Percentiles rank a stretch among this genome's conserved stretches.
Evolutionary conservation across 53 echinoderm and acorn worm genomes (phyloP).

Genomic region (Patiria pectinifera): DNA sequence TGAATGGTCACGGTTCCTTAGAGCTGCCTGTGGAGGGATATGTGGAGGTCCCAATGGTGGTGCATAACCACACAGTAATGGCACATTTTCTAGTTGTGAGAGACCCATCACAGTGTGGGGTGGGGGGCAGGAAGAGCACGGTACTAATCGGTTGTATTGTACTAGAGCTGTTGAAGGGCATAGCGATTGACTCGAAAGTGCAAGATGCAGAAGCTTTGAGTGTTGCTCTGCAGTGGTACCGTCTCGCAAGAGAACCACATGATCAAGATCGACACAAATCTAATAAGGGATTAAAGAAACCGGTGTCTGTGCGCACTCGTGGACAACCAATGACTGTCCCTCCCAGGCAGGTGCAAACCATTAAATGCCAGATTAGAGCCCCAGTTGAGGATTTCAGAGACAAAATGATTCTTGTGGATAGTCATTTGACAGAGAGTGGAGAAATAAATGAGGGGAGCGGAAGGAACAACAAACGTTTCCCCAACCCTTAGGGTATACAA

Average conservation of each 20-base stretch:
- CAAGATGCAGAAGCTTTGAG: too few relatives aligned
- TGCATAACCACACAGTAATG: background rate
- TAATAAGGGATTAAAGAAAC: background rate
- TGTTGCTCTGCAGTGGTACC: background rate
- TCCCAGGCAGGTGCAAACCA: background rate
- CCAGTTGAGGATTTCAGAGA: too few relatives aligned
- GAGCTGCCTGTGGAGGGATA: constrained; percentile 30
- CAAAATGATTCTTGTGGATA: too few relatives aligned
- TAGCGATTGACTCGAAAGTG: too few relatives aligned
- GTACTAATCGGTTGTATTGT: too few relatives aligned
- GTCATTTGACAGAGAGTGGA: too few relatives aligned
- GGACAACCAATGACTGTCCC: constrained; percentile 1
- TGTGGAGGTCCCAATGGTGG: constrained; percentile 9
- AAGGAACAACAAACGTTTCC: background rate
- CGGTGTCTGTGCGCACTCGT: background rate
- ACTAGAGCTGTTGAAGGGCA: too few relatives aligned
- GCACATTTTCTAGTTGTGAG: constrained; percentile 1
- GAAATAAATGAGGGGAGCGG: background rate
- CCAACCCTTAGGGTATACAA: background rate
- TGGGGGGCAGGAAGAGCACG: background rate
- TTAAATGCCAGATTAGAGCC: too few relatives aligned
- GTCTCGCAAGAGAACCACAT: background rate
- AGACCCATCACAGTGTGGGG: constrained; percentile 6
- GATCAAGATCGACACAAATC: background rate
- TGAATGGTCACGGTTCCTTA: too few relatives aligned